Base-by-base conservation (phyloP, 2,113 vertebrate species). In the Chloroceryle aenea region DNA sequence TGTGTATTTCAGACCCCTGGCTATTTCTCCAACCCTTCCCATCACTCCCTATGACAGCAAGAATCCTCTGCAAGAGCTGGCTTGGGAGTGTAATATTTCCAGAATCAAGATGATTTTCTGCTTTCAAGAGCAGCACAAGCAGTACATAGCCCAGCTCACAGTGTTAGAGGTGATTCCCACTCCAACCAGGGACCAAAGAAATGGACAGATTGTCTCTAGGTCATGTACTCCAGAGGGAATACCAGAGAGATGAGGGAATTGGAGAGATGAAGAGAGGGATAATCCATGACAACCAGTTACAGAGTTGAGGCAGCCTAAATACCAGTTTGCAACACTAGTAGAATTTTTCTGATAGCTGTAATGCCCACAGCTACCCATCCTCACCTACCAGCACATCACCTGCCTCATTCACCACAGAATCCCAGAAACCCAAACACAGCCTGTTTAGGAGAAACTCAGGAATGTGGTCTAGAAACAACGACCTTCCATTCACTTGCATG, bases 71-170 rank as follows among this genome's bases (percentile, higher is more conserved):
- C 63, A 76, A 86, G 59, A 93, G 30, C 67, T 88, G 83, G 42
- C 59, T 64, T 38, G 53, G 4, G 48, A 86, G 34, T 47, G 14
- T 32, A 34, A 1, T 27, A 22, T 58, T 66, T 75, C 75, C 85
- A 93, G 48, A 23, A 86, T n/a, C 45, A 20, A 62, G 79, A 86
- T 9, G 14, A 64, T 23, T 66, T 62, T 76, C 67, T 74, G 62
- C 72, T 92, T 58, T 72, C 71, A 82, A 47, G 45, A 85, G 34
- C 47, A 68, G 77, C 58, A 89, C 81, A 78, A 79, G 50, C 75
- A 85, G 27, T 4, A 8, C 34, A 30, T 7, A 63, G 34, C 53
- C 42, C 3, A 3, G 2, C 25, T 66, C 18, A 3, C 0, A 1
- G 67, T 42, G 25, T 32, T 26, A 47, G 64, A 61, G 34, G 9